Evolutionary conservation across 2,797 vertebrate species (phyloP).

Genomic region (Onychomys leucogaster): DNA sequence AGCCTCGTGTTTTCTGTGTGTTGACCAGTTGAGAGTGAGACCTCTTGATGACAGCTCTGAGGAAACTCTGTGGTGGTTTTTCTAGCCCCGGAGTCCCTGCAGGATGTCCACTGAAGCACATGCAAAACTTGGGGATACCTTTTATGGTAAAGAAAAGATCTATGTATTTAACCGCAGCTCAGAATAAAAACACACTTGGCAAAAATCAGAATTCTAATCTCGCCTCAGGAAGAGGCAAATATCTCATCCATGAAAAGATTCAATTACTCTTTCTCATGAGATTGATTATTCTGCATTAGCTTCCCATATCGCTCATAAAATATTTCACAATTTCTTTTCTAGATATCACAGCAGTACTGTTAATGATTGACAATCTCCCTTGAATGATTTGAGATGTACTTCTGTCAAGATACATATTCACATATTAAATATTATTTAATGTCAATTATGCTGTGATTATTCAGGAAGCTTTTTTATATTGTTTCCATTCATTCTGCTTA

Average conservation of each 20-base stretch:
- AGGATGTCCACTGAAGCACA: not conserved
- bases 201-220: conserved; percentile 30
- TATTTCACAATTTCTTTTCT: conserved; percentile 70
- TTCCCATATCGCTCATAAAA: conserved; percentile 64
- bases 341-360: conserved; percentile 67
- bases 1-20: not conserved
- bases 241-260: conserved; percentile 43
- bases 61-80: not conserved
- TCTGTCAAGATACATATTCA: conserved; percentile 73
- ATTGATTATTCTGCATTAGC: conserved; percentile 70
- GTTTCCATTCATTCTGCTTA: conserved; percentile 56
- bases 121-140: not conserved
- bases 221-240: not conserved
- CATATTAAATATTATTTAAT: conserved; percentile 81
- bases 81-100: not conserved
- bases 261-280: conserved; percentile 56
- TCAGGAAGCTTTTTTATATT: conserved; percentile 66
- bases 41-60: not conserved
- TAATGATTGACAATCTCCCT: conserved; percentile 75
- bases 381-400: conserved; percentile 72
- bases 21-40: not conserved
- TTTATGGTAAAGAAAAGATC: conserved; percentile 46
- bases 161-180: conserved; percentile 8
- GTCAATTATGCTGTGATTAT: conserved; percentile 74
- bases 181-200: conserved; percentile 44